phyloP scores from a whole-genome alignment of 2,113 vertebrate genomes.

The Strix aluco region DNA sequence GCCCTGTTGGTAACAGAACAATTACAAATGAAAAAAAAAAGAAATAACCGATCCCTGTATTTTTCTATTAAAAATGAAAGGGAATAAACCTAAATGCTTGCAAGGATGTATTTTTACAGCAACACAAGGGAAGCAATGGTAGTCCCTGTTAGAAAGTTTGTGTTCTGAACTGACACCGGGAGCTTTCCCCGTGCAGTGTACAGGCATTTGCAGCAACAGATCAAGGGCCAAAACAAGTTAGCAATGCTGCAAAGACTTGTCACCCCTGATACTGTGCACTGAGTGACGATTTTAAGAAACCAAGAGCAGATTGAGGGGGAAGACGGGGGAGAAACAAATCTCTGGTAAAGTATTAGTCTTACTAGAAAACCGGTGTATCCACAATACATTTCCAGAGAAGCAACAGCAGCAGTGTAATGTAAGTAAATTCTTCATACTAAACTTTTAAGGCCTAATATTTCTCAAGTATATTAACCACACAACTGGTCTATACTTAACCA shows the following conservation, averaged over 20 bases:
- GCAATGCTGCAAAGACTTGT: not conserved
- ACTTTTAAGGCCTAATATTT: conserved; percentile 50
- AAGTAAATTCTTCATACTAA: conserved; percentile 21
- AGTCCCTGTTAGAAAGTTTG: conserved; percentile 28
- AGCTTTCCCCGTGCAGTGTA: not conserved
- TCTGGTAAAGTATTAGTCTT: not conserved
- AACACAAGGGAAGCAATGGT: conserved; percentile 1
- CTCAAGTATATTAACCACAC: not conserved
- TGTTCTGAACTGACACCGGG: conserved; percentile 33
- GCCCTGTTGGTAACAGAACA: conserved; percentile 53
- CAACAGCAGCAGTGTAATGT: not conserved
- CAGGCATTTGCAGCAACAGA: not conserved
- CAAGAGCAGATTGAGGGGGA: not conserved
- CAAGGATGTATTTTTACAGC: conserved; percentile 3
- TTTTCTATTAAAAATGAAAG: not conserved
- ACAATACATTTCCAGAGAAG: not conserved
- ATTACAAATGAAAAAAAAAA: not conserved
- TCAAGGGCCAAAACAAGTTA: not conserved
- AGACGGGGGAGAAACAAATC: not conserved
- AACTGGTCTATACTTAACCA: conserved; percentile 20
- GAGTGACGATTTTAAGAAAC: not conserved
- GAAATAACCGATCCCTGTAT: not conserved
- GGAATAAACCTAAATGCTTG: not conserved
- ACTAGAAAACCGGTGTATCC: not conserved
- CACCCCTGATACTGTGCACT: fast-evolving